These are phyloP conservation scores for Drosophila tristis DNA, from an alignment of 1,140 invertebrate species.

Conservation along the genomic window DNA sequence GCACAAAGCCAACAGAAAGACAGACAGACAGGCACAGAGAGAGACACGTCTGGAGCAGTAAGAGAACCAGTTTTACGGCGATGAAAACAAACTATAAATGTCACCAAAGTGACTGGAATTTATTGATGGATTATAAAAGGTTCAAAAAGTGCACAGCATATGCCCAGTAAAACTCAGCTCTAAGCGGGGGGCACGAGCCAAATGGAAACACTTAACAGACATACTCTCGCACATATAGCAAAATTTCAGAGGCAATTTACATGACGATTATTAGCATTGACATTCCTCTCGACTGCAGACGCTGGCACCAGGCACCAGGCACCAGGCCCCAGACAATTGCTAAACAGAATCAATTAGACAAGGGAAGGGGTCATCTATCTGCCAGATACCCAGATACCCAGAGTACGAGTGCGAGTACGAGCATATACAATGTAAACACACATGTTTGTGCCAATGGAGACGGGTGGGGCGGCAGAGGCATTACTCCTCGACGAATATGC, in stretches of 20 bases:
- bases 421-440: conserved; percentile 8
- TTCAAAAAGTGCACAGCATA: conserved; percentile 7
- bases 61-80: conserved; percentile 15
- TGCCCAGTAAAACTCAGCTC: background rate
- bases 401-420: conserved; percentile 1
- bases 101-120: conserved; percentile 34
- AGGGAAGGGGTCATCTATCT: conserved; percentile 18
- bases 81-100: conserved; percentile 49
- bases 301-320: background rate
- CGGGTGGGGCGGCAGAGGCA: background rate
- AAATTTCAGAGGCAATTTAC: conserved; percentile 70
- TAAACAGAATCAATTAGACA: conserved; percentile 77
- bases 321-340: conserved; percentile 70
- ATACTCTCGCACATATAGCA: conserved; percentile 19
- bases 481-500: conserved; percentile 31
- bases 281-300: conserved; percentile 61
- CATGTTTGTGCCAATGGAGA: conserved; percentile 10
- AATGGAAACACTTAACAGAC: conserved; percentile 47
- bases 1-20: conserved; percentile 20
- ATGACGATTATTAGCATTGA: conserved; percentile 79
- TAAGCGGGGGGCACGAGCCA: conserved; percentile 48
- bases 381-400: conserved; percentile 28
- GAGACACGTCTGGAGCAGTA: background rate
- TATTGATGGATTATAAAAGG: conserved; percentile 55
- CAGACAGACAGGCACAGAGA: conserved; percentile 30